These are phyloP conservation scores for Drosophila ercepeae DNA, from an alignment of 1,140 invertebrate species.

Conservation along the genomic window DNA sequence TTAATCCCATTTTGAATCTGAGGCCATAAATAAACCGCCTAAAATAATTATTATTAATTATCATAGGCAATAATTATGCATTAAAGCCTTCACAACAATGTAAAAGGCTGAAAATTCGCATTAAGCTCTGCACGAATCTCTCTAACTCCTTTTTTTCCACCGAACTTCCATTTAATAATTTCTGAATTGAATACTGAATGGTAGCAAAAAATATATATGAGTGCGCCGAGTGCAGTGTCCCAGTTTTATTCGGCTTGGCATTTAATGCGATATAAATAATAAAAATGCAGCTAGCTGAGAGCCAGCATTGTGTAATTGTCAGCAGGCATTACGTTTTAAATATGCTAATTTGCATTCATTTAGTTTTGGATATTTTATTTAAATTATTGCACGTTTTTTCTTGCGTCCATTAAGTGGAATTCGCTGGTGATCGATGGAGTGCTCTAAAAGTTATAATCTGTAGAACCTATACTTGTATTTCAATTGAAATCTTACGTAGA, in stretches of 20 bases:
- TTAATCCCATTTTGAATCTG: constrained; percentile 65
- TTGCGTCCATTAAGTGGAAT: constrained; percentile 5
- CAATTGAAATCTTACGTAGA: too few relatives aligned
- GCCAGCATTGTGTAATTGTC: constrained; percentile 59
- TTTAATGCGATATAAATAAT: constrained; percentile 74
- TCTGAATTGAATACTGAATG: constrained; percentile 4
- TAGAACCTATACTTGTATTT: too few relatives aligned
- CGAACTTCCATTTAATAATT: constrained; percentile 4
- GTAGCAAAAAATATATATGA: constrained; percentile 21
- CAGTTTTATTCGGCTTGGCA: constrained; percentile 54
- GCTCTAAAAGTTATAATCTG: too few relatives aligned
- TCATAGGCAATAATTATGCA: constrained; percentile 60
- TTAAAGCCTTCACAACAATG: constrained; percentile 39
- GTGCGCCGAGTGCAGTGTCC: not conserved
- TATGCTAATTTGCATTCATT: constrained; percentile 75
- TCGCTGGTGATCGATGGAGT: constrained; percentile 1
- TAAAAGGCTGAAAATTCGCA: constrained; percentile 27
- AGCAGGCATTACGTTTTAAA: constrained; percentile 73
- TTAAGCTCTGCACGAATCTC: constrained; percentile 18
- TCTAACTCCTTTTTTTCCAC: not conserved
- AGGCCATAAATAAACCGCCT: constrained; percentile 66
- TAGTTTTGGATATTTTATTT: constrained; percentile 44
- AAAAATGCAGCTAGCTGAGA: constrained; percentile 37
- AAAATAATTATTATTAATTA: constrained; percentile 74
- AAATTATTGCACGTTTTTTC: constrained; percentile 22